Percentiles rank a stretch among this genome's conserved stretches.
Evolutionary conservation across 2,113 vertebrate species (phyloP).

Genomic region (Takifugu bimaculatus): DNA sequence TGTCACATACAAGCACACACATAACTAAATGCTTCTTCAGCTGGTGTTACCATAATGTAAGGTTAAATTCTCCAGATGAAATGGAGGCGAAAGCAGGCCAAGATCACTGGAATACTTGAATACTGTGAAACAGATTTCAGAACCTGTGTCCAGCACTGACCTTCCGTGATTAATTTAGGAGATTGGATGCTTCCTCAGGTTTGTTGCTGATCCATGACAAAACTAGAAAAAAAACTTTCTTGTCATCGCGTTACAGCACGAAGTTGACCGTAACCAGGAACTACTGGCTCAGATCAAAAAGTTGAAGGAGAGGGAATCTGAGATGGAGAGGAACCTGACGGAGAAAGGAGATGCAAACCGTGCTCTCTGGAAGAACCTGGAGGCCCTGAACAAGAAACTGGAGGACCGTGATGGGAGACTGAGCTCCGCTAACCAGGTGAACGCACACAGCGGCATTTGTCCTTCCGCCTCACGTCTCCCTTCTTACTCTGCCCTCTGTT

Average conservation of each 20-base stretch:
- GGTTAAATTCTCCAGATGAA: background rate
- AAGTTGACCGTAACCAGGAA: conserved; percentile 87
- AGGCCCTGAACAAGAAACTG: conserved; percentile 76
- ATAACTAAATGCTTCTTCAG: too few relatives aligned
- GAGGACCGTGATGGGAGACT: conserved; percentile 82
- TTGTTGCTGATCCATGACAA: too few relatives aligned
- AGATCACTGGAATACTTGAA: background rate
- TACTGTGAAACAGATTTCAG: background rate
- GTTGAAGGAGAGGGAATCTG: conserved; percentile 80
- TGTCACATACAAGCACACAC: too few relatives aligned
- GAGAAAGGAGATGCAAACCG: conserved; percentile 80
- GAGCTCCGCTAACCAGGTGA: conserved; percentile 81
- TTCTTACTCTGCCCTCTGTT: background rate
- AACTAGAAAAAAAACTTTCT: background rate
- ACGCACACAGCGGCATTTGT: background rate
- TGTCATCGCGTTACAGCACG: conserved; percentile 71
- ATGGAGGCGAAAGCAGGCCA: background rate
- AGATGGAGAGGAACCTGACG: conserved; percentile 71
- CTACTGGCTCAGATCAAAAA: conserved; percentile 81
- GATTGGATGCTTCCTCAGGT: too few relatives aligned
- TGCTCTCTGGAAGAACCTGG: conserved; percentile 76
- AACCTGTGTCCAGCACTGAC: too few relatives aligned
- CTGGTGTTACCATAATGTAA: background rate
- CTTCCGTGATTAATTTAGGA: too few relatives aligned
- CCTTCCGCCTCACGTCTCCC: background rate